Evolutionary conservation across 1,140 invertebrate species (phyloP).

Genomic region (Cheumatopsyche charites): DNA sequence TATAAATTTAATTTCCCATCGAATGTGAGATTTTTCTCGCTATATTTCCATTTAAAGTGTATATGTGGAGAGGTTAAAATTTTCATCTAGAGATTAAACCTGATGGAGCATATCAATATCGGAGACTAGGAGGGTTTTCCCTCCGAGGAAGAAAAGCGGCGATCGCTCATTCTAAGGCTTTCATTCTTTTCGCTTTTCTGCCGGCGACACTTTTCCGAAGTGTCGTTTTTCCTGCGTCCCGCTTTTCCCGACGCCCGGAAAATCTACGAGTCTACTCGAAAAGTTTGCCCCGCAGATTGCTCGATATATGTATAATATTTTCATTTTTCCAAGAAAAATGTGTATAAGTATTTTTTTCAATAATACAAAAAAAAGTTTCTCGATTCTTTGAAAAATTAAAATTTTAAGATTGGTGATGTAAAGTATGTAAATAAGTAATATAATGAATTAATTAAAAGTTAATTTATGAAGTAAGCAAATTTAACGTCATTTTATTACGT

Average conservation of each 20-base stretch:
- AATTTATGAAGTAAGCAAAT: too few species aligned
- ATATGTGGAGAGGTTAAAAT: too few species aligned
- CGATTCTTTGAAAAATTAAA: not conserved
- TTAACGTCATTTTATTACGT: too few species aligned
- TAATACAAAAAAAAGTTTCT: not conserved
- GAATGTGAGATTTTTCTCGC: too few species aligned
- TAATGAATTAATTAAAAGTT: too few species aligned
- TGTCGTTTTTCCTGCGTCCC: slow-evolving; percentile 13
- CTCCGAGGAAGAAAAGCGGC: not conserved
- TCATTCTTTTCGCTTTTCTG: slow-evolving; percentile 16
- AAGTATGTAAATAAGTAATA: too few species aligned
- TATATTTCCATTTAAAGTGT: too few species aligned
- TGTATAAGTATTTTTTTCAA: too few species aligned
- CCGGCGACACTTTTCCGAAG: slow-evolving; percentile 23
- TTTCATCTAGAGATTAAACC: too few species aligned
- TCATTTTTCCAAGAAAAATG: not conserved
- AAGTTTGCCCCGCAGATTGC: not conserved
- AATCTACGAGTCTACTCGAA: not conserved
- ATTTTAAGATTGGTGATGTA: not conserved
- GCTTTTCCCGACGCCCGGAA: not conserved
- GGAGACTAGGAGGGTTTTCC: not conserved
- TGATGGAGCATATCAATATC: slow-evolving; percentile 8
- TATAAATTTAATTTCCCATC: too few species aligned
- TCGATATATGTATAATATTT: not conserved
- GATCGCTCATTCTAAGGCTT: slow-evolving; percentile 8